These are phyloP conservation scores for Erethizon dorsatum DNA, from an alignment of 2,797 vertebrate species.

Conservation along the genomic window DNA sequence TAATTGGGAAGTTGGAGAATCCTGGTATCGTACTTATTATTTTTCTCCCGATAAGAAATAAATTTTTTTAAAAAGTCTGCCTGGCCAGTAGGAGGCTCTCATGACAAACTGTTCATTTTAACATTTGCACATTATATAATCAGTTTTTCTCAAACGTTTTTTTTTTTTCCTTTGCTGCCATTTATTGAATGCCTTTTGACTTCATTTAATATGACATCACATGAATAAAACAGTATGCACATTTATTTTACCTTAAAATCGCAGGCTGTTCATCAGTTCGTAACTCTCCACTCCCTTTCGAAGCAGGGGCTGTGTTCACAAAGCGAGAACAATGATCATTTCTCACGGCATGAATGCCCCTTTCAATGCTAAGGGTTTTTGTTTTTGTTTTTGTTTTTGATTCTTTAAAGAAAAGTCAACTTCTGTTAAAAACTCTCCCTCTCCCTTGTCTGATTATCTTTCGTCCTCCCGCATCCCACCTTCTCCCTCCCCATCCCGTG, in stretches of 20 bases:
- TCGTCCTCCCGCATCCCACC: slow-evolving; percentile 83
- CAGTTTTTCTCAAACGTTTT: neutral
- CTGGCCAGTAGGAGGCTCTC: neutral
- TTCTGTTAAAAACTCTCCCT: slow-evolving; percentile 86
- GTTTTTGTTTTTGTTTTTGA: slow-evolving; percentile 59
- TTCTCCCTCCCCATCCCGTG: slow-evolving; percentile 82
- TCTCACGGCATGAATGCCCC: slow-evolving; percentile 76
- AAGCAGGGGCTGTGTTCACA: slow-evolving; percentile 51
- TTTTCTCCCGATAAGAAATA: neutral
- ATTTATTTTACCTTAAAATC: slow-evolving; percentile 63
- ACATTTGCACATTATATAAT: slow-evolving; percentile 1
- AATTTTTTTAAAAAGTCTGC: neutral
- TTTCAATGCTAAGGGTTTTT: slow-evolving; percentile 60
- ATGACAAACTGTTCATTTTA: slow-evolving; percentile 10
- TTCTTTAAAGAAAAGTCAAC: slow-evolving; percentile 78
- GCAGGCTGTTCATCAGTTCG: neutral
- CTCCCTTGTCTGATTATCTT: slow-evolving; percentile 88
- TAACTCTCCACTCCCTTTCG: slow-evolving; percentile 44
- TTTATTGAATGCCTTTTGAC: slow-evolving; percentile 49
- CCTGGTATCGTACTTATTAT: neutral
- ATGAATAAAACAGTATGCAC: neutral
- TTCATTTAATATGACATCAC: neutral
- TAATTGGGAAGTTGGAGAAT: neutral
- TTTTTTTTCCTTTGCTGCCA: slow-evolving; percentile 30
- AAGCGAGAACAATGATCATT: slow-evolving; percentile 73